Base-by-base conservation (phyloP, 2,113 vertebrate genomes). In the Symphodus melops region DNA sequence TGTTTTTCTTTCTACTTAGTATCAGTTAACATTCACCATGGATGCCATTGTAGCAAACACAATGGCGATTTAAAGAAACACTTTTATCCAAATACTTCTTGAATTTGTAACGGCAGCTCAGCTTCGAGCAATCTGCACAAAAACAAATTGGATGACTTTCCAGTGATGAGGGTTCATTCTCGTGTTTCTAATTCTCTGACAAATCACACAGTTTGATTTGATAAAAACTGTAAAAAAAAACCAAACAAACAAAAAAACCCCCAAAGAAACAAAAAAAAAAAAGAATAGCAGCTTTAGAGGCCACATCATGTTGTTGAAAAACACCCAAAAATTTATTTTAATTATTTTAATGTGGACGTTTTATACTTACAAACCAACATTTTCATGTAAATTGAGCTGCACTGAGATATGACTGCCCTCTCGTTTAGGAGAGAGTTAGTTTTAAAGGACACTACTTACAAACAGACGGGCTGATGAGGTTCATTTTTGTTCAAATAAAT, bases 381-480 rank as follows among this genome's bases (percentile, higher is more conserved):
- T 76, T 75, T 67, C 25, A 63, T 67, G 56, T 53, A 58, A 72
- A 84, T 79, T 46, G 23, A 61, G 23, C 28, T 7, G 46, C 14
- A 5, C 14, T 44, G 3, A 41, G 36, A 14, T 42, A 46, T 36
- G 36, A 64, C 54, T 19, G 28, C 16, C 46, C 6, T 48, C 14
- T 48, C 4, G 21, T 28, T 37, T 33, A 73, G 44, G 66, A 49
- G 51, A 39, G 66, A 49, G 51, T 69, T 67, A n/a, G 28, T 46
- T 74, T 87, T 60, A 67, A 61, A 62, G 44, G 9, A 69, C 21
- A 75, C 37, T 23, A 4, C 55, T 69, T 39, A 62, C n/a, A 89
- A 51, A 81, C 72, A 65, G 28, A 2, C 55, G 25, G 19, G 42
- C n/a, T 48, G 46, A 48, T 48, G 46, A 48, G 11, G 17, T 46